A percentile compares a stretch with the other conserved stretches of the same genome.
Evolutionary conservation across 2,797 vertebrate genomes (phyloP).

Genomic region (Pachyuromys duprasi): DNA sequence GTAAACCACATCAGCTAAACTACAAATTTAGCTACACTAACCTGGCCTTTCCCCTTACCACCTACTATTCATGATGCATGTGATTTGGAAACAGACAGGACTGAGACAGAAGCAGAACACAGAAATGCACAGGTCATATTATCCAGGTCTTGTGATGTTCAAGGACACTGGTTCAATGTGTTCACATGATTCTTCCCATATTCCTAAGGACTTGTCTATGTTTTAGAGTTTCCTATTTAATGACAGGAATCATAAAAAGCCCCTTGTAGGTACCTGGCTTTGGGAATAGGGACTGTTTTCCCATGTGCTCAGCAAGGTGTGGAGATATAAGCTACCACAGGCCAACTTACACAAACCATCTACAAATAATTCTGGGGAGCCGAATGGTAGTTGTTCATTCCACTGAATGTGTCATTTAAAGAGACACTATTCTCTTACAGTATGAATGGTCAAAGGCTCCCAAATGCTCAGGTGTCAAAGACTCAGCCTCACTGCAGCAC

Average conservation of each 20-base stretch:
- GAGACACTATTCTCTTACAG: not conserved
- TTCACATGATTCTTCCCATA: not conserved
- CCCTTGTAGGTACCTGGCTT: not conserved
- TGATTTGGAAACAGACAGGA: not conserved
- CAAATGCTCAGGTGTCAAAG: not conserved
- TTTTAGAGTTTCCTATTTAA: not conserved
- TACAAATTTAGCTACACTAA: not conserved
- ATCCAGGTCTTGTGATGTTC: not conserved
- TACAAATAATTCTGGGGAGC: not conserved
- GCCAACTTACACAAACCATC: not conserved
- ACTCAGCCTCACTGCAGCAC: too few relatives aligned
- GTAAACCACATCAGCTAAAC: not conserved
- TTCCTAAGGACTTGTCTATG: not conserved
- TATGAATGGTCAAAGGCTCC: not conserved
- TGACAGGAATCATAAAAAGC: not conserved
- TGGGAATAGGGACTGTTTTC: not conserved
- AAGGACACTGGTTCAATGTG: not conserved
- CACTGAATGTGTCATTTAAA: not conserved
- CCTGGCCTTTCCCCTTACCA: not conserved
- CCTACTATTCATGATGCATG: not conserved
- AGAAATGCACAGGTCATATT: not conserved
- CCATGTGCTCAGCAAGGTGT: not conserved
- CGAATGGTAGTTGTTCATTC: not conserved
- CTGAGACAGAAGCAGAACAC: not conserved
- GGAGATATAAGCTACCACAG: too few relatives aligned